Base-by-base conservation (phyloP, 2,797 vertebrate species). In the Natrix natrix region DNA sequence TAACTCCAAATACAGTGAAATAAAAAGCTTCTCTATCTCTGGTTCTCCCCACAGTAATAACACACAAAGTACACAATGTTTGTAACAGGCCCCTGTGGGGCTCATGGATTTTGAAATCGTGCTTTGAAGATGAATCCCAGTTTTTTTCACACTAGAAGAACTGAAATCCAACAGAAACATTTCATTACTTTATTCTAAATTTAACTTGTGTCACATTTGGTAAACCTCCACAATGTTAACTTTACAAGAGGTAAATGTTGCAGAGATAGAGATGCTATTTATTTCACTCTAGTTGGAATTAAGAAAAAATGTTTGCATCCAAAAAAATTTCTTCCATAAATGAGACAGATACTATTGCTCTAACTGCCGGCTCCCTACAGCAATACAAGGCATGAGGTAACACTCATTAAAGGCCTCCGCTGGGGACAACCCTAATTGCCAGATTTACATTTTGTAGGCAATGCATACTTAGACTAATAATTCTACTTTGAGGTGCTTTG, bases 381-480 rank as follows among this genome's bases (percentile, higher is more conserved):
- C 97, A 96, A 96, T 95, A 95, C 94, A 91, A 95, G 95, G 96
- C 97, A 96, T 97, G 96, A 95, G 91, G 95, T 94, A 96, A 95
- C 94, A 90, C 94, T 96, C 96, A 94, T 96, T 96, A 97, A 95
- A 94, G 0, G 13, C 0, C 90, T 96, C 93, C 95, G 95, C 96
- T 89, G 91, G 96, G 96, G 96, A 97, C 88, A 48, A 91, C 88
- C 90, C 96, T 97, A 96, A 97, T 97, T 97, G 97, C 96, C 95
- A 92, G 92, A 97, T 97, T 98, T 97, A 97, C 97, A 97, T 96
- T 95, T 97, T 96, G 96, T 96, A 94, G 93, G 95, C 95, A 97
- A 92, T 94, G 91, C 96, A 94, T 94, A 94, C 95, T 97, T 96
- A 96, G 97, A 96, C 95, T 96, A 97, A 94, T 96, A 97, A 97